phyloP scores from a whole-genome alignment of 1,140 invertebrate genomes.

The Teleogryllus occipitalis region DNA sequence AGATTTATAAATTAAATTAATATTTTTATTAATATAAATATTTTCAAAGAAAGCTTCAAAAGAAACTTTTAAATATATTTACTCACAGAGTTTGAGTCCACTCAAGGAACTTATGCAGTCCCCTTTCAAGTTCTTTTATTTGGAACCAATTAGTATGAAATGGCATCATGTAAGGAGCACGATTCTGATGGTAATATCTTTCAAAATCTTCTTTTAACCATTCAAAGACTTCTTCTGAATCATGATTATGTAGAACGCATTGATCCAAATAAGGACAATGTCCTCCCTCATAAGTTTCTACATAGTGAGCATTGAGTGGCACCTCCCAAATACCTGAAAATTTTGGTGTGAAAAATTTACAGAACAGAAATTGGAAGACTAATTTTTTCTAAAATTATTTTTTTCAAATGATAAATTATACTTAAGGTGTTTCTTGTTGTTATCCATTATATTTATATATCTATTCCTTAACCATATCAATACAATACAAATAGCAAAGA shows the following conservation, averaged over 20 bases:
- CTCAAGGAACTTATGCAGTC: constrained; percentile 78
- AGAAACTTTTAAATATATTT: constrained; percentile 4
- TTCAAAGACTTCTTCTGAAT: constrained; percentile 76
- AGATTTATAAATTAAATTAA: not conserved
- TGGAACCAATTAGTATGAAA: constrained; percentile 95
- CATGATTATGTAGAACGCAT: constrained; percentile 84
- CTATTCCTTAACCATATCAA: too few species aligned
- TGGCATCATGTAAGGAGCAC: constrained; percentile 87
- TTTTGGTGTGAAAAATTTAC: too few species aligned
- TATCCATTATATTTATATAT: not conserved
- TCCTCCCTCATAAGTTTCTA: constrained; percentile 80
- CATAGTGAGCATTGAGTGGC: constrained; percentile 86
- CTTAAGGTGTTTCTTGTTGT: not conserved
- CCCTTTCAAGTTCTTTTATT: constrained; percentile 73
- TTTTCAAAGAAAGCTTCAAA: too few species aligned
- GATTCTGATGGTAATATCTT: constrained; percentile 75
- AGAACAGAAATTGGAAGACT: not conserved
- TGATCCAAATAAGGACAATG: constrained; percentile 90
- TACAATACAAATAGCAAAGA: too few species aligned
- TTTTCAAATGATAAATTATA: too few species aligned
- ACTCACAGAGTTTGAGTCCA: constrained; percentile 69
- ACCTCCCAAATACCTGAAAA: constrained; percentile 80
- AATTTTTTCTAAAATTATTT: too few species aligned
- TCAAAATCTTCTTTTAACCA: constrained; percentile 89
- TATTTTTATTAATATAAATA: not conserved